Evolutionary conservation across 1,140 invertebrate genomes (phyloP).

Genomic region (Solenopsis fugax): DNA sequence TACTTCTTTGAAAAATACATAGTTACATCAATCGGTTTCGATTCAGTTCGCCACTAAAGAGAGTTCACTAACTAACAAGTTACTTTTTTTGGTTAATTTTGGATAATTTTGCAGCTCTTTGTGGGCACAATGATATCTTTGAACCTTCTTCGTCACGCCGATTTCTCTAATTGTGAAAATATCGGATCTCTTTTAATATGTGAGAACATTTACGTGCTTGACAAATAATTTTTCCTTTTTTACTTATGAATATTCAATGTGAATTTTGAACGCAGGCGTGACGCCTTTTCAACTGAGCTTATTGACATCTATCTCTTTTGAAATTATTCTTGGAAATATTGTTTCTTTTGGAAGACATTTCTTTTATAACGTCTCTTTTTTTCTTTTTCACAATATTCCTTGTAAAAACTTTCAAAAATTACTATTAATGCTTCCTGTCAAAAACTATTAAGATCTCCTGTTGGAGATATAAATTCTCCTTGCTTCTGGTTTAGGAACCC

Average conservation of each 20-base stretch:
- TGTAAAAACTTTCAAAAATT: not conserved
- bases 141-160: not conserved
- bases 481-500: too few relatives aligned
- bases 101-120: not conserved
- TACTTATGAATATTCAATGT: not conserved
- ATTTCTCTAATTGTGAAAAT: not conserved
- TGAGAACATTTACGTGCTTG: not conserved
- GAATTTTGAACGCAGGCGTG: not conserved
- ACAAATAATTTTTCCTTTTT: not conserved
- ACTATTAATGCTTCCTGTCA: not conserved
- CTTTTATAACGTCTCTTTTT: not conserved
- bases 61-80: not conserved
- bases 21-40: not conserved
- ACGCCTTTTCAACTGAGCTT: not conserved
- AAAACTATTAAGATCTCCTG: too few relatives aligned
- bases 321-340: not conserved
- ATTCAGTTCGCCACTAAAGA: not conserved
- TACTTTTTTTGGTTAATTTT: not conserved
- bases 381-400: not conserved
- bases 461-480: not conserved
- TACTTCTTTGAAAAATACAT: not conserved
- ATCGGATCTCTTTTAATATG: not conserved
- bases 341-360: not conserved
- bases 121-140: not conserved
- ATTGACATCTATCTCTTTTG: not conserved